A percentile compares a stretch with the other conserved stretches of the same genome.
Conservation (phyloP, 1,140 invertebrate species). For the Neodiprion fabricii region DNA sequence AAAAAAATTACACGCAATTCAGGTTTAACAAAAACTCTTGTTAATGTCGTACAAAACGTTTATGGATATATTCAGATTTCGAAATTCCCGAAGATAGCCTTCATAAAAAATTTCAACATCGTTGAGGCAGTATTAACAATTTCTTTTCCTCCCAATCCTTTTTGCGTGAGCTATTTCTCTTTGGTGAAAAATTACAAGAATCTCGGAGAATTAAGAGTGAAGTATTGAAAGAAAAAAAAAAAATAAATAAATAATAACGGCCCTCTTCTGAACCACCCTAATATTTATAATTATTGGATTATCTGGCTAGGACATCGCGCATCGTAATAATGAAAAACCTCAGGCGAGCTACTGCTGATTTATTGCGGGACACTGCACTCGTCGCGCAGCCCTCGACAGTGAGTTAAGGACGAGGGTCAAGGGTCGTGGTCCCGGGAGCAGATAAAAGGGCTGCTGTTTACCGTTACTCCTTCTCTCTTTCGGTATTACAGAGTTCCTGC, state of each 20-base stretch:
- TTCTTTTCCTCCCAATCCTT: not conserved
- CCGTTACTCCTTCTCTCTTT: constrained; percentile 38
- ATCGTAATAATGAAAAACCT: not conserved
- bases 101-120: too few relatives aligned
- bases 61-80: too few relatives aligned
- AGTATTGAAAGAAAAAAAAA: too few relatives aligned
- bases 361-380: constrained; percentile 37
- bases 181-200: too few relatives aligned
- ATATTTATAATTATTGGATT: constrained; percentile 16
- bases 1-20: not conserved
- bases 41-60: too few relatives aligned
- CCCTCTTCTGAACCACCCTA: constrained; percentile 10
- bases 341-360: constrained; percentile 23
- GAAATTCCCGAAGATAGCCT: too few relatives aligned
- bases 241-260: not conserved
- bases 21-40: not conserved
- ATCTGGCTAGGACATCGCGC: constrained; percentile 10
- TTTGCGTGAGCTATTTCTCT: not conserved
- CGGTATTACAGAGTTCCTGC: constrained; percentile 29
- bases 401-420: not conserved
- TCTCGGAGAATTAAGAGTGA: too few relatives aligned
- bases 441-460: constrained; percentile 40
- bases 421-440: constrained; percentile 13
- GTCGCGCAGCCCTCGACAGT: constrained; percentile 11
- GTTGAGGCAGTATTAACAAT: too few relatives aligned